Evolutionary conservation across 2,888 invertebrate species (phyloP).

Genomic region (Microctonus aethiopoides): DNA sequence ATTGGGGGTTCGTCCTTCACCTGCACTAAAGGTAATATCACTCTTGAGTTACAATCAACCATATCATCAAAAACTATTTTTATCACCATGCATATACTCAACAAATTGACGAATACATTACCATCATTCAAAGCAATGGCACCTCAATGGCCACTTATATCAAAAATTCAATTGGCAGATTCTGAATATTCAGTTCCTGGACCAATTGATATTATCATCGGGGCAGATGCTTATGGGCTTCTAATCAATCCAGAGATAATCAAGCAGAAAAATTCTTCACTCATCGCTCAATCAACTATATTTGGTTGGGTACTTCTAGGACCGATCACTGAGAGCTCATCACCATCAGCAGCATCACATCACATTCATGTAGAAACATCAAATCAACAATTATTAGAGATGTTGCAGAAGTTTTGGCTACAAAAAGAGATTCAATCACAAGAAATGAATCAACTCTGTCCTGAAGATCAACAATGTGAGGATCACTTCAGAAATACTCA

Average conservation of each 20-base stretch:
- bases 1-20: neutral
- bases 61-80: neutral
- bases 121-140: neutral
- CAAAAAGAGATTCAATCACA: neutral
- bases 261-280: neutral
- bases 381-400: neutral
- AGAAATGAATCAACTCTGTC: neutral
- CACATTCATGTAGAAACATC: neutral
- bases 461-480: conserved; percentile 4
- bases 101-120: neutral
- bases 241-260: neutral
- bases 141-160: neutral
- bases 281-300: neutral
- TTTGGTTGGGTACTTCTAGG: conserved; percentile 1
- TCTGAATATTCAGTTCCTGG: neutral
- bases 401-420: conserved; percentile 8
- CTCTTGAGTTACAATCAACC: neutral
- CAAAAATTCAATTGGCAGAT: neutral
- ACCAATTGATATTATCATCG: neutral
- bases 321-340: neutral
- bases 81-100: neutral
- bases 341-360: neutral
- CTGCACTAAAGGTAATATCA: neutral
- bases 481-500: conserved; percentile 5
- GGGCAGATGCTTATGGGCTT: neutral